Evolutionary conservation across 2,888 invertebrate genomes (phyloP).

Genomic region (Ellobium chinense): DNA sequence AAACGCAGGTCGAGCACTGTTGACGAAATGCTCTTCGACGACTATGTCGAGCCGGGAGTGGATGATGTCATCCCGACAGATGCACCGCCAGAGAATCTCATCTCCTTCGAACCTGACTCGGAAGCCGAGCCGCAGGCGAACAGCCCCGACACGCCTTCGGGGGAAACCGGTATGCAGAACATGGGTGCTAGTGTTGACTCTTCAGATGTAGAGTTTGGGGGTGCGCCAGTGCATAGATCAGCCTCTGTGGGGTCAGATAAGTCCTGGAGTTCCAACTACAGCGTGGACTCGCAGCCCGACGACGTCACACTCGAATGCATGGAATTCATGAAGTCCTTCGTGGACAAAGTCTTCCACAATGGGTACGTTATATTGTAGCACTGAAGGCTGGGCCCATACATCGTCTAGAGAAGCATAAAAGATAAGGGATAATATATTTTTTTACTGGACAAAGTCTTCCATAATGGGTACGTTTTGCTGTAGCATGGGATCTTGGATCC

Average conservation of each 20-base stretch:
- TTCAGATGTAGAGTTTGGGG: slow-evolving; percentile 70
- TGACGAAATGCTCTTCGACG: slow-evolving; percentile 74
- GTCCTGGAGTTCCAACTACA: slow-evolving; percentile 73
- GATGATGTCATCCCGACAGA: slow-evolving; percentile 45
- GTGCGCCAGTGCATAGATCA: slow-evolving; percentile 60
- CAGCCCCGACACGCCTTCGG: slow-evolving; percentile 48
- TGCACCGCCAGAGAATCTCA: slow-evolving; percentile 66
- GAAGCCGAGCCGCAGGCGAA: slow-evolving; percentile 36
- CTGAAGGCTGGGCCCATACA: too few relatives aligned
- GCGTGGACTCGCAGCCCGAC: slow-evolving; percentile 77
- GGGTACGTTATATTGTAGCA: slow-evolving; percentile 67
- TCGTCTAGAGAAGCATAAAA: too few relatives aligned
- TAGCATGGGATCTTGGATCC: too few relatives aligned
- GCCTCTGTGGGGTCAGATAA: slow-evolving; percentile 69
- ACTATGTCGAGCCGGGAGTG: slow-evolving; percentile 63
- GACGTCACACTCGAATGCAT: slow-evolving; percentile 82
- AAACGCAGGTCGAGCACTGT: slow-evolving; percentile 72
- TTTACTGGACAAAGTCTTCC: too few relatives aligned
- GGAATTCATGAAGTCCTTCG: slow-evolving; percentile 85
- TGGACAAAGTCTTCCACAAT: slow-evolving; percentile 83
- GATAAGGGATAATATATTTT: too few relatives aligned
- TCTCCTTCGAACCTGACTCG: slow-evolving; percentile 67
- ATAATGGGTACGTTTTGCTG: too few relatives aligned
- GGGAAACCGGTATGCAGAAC: slow-evolving; percentile 18
- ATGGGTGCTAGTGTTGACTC: slow-evolving; percentile 66